Evolutionary conservation across 2,797 vertebrate species (phyloP).

Genomic region (Eremophila alpestris): DNA sequence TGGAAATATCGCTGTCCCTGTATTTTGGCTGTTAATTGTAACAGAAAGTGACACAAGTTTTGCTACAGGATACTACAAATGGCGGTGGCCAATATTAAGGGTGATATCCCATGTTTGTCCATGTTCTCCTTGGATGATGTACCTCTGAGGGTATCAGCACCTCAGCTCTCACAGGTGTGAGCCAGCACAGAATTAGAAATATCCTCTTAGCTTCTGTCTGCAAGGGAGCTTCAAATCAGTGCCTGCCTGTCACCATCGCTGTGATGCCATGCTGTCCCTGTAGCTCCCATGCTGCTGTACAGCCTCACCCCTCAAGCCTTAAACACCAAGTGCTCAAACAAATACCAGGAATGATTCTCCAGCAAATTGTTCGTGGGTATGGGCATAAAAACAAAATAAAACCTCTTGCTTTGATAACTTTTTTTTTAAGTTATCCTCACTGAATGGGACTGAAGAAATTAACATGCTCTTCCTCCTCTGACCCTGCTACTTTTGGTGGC

Average conservation of each 20-base stretch:
- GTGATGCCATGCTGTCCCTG: not conserved
- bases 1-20: not conserved
- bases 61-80: not conserved
- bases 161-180: not conserved
- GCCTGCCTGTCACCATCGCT: not conserved
- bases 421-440: not conserved
- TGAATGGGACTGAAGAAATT: not conserved
- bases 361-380: not conserved
- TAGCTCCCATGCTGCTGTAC: not conserved
- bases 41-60: not conserved
- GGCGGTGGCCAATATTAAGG: fast-evolving
- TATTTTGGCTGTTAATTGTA: not conserved
- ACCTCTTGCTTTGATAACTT: fast-evolving
- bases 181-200: not conserved
- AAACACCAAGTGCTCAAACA: not conserved
- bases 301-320: not conserved
- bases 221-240: not conserved
- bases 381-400: not conserved
- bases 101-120: not conserved
- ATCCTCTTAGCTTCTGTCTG: not conserved
- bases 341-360: not conserved
- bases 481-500: not conserved
- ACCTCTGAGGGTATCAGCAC: not conserved
- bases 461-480: not conserved
- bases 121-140: not conserved